Evolutionary conservation across 2,888 invertebrate species (phyloP), one percentile per base, ranked within the genome.

Genomic region (Sinelater perroti): DNA sequence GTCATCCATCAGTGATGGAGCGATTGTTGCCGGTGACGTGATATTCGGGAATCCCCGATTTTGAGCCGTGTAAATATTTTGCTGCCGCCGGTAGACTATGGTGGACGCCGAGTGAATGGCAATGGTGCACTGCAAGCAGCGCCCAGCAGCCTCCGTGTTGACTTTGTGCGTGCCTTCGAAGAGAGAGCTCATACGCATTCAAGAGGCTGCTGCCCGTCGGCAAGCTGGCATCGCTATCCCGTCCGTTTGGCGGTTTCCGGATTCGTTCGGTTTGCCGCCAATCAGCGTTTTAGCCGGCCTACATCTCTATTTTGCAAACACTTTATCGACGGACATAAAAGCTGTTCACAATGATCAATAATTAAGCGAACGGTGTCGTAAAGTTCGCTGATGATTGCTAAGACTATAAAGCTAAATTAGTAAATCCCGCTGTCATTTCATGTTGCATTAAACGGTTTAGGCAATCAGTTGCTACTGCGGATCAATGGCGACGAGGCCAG

Each of bases 341-440:
- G 21, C 40, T 20, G 20, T 21, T 20, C 40, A 24, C 24, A 40
- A 40, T 24, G 13, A 24, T 40, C 40, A 24, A 40, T 40, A 40
- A 40, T 40, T 40, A 40, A 24, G 40, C 16, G 40, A 40, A 40
- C 40, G 40, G 14, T 13, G 40, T 40, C 40, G 40, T 40, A 40
- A 40, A 40, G 26, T 13, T 6, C 16, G 6, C 11, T 40, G 40
- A 40, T 24, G 40, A 40, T 40, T 40, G 40, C 24, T 10, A 24
- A 24, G 16, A 24, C 40, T 11, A 40, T 40, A 40, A 38, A 40
- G 26, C 40, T 40, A 40, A 40, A 40, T 40, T 40, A 40, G 40
- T 24, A 13, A 40, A 40, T 24, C 40, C 6, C 16, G 24, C 21
- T 17, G 21, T 40, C 14, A 24, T 40, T 40, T 20, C 24, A 3